Evolutionary conservation across 2,888 invertebrate genomes (phyloP).

Genomic region (Pimpla rufipes): DNA sequence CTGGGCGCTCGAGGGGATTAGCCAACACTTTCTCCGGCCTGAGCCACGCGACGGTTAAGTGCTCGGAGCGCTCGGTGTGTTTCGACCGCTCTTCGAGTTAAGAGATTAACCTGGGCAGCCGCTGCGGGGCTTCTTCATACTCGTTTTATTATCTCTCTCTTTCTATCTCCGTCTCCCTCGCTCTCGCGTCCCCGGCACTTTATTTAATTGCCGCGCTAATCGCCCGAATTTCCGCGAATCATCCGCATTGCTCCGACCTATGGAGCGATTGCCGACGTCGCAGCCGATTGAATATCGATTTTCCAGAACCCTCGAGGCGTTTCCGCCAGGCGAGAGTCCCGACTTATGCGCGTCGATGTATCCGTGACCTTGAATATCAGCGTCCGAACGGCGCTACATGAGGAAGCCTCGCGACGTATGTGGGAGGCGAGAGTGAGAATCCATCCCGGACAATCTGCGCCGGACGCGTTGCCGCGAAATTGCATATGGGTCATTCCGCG

Average conservation of each 20-base stretch:
- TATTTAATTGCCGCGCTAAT: slow-evolving; percentile 27
- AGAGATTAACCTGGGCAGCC: slow-evolving; percentile 39
- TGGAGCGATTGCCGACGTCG: not conserved
- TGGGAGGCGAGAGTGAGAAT: no score
- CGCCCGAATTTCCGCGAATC: slow-evolving; percentile 15
- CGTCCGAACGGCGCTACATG: not conserved
- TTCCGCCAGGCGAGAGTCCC: not conserved
- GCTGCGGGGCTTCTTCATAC: not conserved
- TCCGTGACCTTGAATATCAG: slow-evolving; percentile 6
- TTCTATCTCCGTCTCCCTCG: not conserved
- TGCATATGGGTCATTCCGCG: no score
- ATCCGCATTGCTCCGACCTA: not conserved
- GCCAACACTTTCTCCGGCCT: slow-evolving; percentile 45
- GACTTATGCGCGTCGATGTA: not conserved
- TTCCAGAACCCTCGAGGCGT: not conserved
- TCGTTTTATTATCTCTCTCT: not conserved
- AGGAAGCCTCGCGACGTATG: no score
- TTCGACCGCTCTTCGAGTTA: slow-evolving; percentile 39
- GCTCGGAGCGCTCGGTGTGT: slow-evolving; percentile 27
- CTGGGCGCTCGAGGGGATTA: slow-evolving; percentile 11
- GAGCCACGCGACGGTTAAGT: slow-evolving; percentile 16
- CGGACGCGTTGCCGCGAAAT: no score
- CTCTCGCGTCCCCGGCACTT: not conserved
- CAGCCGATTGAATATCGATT: slow-evolving; percentile 5
- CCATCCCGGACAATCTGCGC: no score